phyloP scores from a whole-genome alignment of 2,888 invertebrate species.

The Macaria notata region DNA sequence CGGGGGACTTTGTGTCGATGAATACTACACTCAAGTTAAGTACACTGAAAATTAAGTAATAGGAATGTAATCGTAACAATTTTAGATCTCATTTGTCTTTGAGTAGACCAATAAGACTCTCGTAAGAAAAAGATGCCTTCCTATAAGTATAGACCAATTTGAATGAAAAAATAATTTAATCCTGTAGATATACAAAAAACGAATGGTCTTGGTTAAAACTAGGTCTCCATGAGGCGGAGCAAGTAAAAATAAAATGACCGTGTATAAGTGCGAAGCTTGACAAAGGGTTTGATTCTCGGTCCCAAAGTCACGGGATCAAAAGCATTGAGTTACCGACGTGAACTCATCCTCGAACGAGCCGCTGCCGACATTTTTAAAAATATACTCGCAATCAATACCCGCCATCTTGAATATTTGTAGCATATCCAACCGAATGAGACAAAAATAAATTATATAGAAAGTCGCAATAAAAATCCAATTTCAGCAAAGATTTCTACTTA shows the following conservation, averaged over 20 bases:
- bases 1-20: constrained; percentile 8
- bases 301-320: constrained; percentile 14
- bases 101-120: too few relatives aligned
- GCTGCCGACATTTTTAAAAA: not conserved
- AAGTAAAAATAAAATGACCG: too few relatives aligned
- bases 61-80: too few relatives aligned
- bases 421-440: not conserved
- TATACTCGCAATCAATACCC: constrained; percentile 2
- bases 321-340: constrained; percentile 14
- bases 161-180: too few relatives aligned
- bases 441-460: constrained; percentile 2
- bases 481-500: constrained; percentile 3
- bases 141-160: too few relatives aligned
- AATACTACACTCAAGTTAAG: constrained; percentile 7
- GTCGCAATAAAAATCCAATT: constrained; percentile 3
- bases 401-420: constrained; percentile 3
- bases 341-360: constrained; percentile 13
- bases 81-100: too few relatives aligned
- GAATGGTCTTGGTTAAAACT: too few relatives aligned
- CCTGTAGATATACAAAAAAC: too few relatives aligned
- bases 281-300: constrained; percentile 19
- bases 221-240: not conserved
- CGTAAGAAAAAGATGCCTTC: too few relatives aligned
- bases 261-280: constrained; percentile 5
- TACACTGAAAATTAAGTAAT: not conserved